phyloP scores from a whole-genome alignment of 2,797 vertebrate species.

The Cottoperca gobio region DNA sequence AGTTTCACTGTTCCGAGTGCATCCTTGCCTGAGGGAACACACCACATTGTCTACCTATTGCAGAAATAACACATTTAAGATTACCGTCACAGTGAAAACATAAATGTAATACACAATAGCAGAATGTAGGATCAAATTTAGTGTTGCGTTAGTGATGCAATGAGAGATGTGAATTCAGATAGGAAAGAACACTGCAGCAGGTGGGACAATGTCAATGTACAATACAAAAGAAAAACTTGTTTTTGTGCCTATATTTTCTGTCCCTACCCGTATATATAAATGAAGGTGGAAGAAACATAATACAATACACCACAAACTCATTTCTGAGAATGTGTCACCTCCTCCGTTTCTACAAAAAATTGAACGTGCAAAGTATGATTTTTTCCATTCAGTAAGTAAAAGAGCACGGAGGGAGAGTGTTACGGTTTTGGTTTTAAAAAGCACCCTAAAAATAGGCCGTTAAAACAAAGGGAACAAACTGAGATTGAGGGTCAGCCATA shows the following conservation, averaged over 20 bases:
- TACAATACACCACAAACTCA: neutral
- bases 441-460: slow-evolving; percentile 5
- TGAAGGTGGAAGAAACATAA: neutral
- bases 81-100: neutral
- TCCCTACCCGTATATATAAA: neutral
- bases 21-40: neutral
- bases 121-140: neutral
- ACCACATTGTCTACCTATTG: neutral
- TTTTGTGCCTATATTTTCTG: slow-evolving; percentile 2
- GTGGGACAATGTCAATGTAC: neutral
- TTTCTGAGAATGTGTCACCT: neutral
- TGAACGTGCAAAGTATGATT: neutral
- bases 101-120: neutral
- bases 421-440: slow-evolving; percentile 17
- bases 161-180: neutral
- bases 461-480: slow-evolving; percentile 22
- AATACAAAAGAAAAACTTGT: neutral
- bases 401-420: neutral
- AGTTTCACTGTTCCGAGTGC: neutral
- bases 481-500: neutral
- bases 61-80: neutral
- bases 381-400: neutral
- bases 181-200: neutral
- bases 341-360: neutral
- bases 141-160: neutral